A percentile compares a stretch with the other conserved stretches of the same genome.
phyloP scores from a whole-genome alignment of 2,113 vertebrate genomes.

The Nicator chloris region DNA sequence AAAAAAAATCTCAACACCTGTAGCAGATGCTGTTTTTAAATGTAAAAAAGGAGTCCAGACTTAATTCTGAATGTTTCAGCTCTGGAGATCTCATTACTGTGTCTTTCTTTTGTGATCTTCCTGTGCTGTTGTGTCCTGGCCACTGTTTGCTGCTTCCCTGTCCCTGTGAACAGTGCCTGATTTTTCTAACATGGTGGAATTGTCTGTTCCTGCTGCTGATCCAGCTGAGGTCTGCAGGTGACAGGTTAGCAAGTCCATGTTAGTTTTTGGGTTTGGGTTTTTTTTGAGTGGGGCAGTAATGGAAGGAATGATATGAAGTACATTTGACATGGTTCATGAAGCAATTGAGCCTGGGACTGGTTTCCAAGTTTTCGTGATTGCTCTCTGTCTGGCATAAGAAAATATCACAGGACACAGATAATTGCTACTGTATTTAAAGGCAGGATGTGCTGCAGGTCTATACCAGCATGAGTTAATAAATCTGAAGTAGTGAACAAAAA shows the following conservation, averaged over 20 bases:
- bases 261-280: neutral
- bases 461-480: constrained; percentile 1
- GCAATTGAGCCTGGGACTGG: neutral
- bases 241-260: neutral
- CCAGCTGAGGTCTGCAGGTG: neutral
- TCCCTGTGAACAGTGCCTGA: accelerated
- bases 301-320: neutral
- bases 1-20: neutral
- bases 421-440: neutral
- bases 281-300: neutral
- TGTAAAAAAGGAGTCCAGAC: neutral
- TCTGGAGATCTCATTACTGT: neutral
- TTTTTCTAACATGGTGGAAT: neutral
- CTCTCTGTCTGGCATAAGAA: neutral
- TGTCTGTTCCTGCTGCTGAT: neutral
- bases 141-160: neutral
- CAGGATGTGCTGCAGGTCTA: neutral
- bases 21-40: neutral
- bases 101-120: neutral
- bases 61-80: neutral
- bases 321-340: neutral
- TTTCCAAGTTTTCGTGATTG: neutral
- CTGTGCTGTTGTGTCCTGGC: neutral
- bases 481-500: neutral
- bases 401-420: neutral